phyloP scores from a whole-genome alignment of 2,888 invertebrate genomes.

The Catonia carolina region DNA sequence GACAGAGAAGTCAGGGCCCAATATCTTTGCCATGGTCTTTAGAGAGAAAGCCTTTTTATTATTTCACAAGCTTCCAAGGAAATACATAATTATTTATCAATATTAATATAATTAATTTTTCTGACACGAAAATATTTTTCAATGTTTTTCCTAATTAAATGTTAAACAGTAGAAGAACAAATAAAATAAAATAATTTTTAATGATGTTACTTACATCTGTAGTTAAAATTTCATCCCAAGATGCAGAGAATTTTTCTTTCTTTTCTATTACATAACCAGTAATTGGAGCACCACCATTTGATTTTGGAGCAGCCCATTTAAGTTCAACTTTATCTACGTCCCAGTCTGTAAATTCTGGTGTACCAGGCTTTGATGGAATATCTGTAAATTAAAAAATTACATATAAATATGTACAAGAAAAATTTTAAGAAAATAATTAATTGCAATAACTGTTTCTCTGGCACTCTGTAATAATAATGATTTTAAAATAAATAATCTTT shows the following conservation, averaged over 20 bases:
- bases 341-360: constrained; percentile 82
- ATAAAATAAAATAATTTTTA: too few species aligned
- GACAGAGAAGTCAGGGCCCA: too few species aligned
- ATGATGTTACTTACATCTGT: constrained; percentile 60
- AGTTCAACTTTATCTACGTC: constrained; percentile 82
- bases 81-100: too few species aligned
- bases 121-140: too few species aligned
- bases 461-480: not conserved
- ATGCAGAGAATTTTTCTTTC: constrained; percentile 69
- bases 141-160: too few species aligned
- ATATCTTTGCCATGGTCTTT: too few species aligned
- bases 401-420: not conserved
- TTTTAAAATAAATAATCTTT: not conserved
- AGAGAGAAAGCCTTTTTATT: too few species aligned
- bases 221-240: constrained; percentile 74
- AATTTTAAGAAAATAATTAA: too few species aligned
- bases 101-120: too few species aligned
- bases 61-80: too few species aligned
- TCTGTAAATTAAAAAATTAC: constrained; percentile 45
- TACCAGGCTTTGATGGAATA: constrained; percentile 77
- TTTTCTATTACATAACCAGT: constrained; percentile 84
- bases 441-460: not conserved
- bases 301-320: constrained; percentile 73
- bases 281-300: constrained; percentile 71
- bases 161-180: too few species aligned